phyloP scores from a whole-genome alignment of 1,140 invertebrate genomes.

The Muscidifurax raptorellus region DNA sequence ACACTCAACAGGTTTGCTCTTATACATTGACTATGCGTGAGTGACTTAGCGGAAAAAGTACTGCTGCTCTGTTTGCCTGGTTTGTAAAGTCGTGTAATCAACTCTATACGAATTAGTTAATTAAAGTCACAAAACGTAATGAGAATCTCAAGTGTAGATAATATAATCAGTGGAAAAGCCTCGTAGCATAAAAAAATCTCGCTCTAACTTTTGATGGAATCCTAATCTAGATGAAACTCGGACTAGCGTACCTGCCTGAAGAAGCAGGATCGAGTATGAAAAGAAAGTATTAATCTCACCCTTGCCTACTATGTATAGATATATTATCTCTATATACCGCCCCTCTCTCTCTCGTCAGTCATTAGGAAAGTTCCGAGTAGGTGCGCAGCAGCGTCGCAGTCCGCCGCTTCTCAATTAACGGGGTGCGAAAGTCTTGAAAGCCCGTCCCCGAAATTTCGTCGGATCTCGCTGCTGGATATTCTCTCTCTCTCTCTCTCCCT shows the following conservation, averaged over 20 bases:
- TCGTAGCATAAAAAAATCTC: constrained; percentile 26
- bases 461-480: constrained; percentile 14
- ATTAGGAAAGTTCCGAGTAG: constrained; percentile 46
- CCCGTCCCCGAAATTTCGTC: constrained; percentile 40
- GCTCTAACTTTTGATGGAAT: constrained; percentile 45
- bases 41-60: not conserved
- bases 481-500: not conserved
- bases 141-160: not conserved
- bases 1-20: constrained; percentile 14
- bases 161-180: not conserved
- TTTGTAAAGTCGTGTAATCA: not conserved
- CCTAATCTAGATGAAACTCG: constrained; percentile 47
- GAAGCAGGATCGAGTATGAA: constrained; percentile 33
- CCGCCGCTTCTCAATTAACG: constrained; percentile 49
- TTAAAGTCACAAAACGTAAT: not conserved
- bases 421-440: constrained; percentile 43
- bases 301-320: not conserved
- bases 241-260: not conserved
- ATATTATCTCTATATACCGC: not conserved
- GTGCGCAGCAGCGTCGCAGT: not conserved
- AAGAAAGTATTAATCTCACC: constrained; percentile 50
- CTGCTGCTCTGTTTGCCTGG: not conserved
- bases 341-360: constrained; percentile 34
- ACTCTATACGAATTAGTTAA: not conserved
- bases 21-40: not conserved